A percentile compares a stretch with the other conserved stretches of the same genome.
Conservation (phyloP, 2,113 vertebrate genomes). For the Camarhynchus parvulus region DNA sequence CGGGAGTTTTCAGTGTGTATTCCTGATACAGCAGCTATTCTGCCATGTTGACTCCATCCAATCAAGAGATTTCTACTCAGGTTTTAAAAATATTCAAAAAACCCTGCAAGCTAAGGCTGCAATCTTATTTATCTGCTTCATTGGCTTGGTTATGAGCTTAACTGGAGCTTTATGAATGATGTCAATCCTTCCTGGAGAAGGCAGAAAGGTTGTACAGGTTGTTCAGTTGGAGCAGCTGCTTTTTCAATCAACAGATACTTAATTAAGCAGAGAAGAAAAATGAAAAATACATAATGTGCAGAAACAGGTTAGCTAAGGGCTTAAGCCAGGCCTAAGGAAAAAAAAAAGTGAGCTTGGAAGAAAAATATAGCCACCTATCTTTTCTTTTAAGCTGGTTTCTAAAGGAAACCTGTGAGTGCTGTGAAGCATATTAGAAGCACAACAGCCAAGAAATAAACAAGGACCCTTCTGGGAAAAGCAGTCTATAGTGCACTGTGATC, state of each 20-base stretch:
- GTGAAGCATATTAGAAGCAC: not conserved
- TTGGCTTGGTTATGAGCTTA: not conserved
- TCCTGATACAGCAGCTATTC: not conserved
- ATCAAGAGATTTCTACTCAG: not conserved
- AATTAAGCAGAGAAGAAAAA: constrained; percentile 15
- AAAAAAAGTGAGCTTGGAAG: not conserved
- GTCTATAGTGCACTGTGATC: not conserved
- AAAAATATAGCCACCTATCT: not conserved
- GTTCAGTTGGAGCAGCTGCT: constrained; percentile 25
- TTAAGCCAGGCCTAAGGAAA: not conserved
- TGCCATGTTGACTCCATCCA: not conserved
- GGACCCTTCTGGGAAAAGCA: not conserved
- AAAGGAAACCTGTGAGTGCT: not conserved
- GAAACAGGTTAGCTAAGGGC: not conserved
- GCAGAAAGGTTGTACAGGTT: not conserved
- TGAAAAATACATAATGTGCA: not conserved
- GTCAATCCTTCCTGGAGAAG: constrained; percentile 8
- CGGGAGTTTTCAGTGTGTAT: not conserved
- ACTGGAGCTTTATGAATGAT: not conserved
- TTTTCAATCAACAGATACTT: constrained; percentile 32
- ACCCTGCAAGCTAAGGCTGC: not conserved
- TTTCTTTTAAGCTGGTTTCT: not conserved
- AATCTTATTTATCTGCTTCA: not conserved
- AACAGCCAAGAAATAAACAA: not conserved
- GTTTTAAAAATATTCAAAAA: not conserved